Conservation (phyloP, 1,140 invertebrate species). For the Sycobia sp. region DNA sequence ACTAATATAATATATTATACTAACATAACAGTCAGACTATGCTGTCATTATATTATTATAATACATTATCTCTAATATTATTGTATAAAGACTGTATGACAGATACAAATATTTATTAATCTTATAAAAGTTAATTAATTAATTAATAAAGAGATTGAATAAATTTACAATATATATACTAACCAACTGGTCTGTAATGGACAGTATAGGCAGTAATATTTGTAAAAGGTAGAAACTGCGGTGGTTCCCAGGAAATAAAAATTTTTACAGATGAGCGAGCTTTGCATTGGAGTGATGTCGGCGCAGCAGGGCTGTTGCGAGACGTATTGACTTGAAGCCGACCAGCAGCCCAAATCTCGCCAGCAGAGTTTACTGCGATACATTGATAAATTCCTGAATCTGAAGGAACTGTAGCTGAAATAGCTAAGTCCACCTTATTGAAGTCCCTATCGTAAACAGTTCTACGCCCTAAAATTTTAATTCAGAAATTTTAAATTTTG, state of each 20-base stretch:
- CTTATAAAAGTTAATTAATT: no score
- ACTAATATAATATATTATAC: no score
- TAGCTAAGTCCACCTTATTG: constrained; percentile 64
- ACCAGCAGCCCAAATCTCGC: constrained; percentile 68
- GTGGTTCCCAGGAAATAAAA: constrained; percentile 64
- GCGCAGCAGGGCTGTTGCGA: constrained; percentile 64
- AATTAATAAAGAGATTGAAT: no score
- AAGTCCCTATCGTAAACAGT: constrained; percentile 58
- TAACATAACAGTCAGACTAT: no score
- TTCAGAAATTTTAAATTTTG: neutral
- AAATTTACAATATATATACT: constrained; percentile 34
- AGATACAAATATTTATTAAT: no score
- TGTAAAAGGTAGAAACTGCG: constrained; percentile 54
- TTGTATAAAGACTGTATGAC: no score
- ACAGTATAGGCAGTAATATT: constrained; percentile 69
- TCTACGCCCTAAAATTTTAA: constrained; percentile 58
- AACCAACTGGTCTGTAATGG: constrained; percentile 67
- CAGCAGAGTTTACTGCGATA: constrained; percentile 71
- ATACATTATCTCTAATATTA: no score
- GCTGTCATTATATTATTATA: no score
- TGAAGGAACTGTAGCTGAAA: constrained; percentile 69
- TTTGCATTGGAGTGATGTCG: constrained; percentile 64
- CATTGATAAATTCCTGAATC: constrained; percentile 81
- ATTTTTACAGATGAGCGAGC: constrained; percentile 65
- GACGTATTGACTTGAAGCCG: constrained; percentile 64